Base-by-base conservation (phyloP, 2,888 invertebrate genomes). In the Mythimna pallens region DNA sequence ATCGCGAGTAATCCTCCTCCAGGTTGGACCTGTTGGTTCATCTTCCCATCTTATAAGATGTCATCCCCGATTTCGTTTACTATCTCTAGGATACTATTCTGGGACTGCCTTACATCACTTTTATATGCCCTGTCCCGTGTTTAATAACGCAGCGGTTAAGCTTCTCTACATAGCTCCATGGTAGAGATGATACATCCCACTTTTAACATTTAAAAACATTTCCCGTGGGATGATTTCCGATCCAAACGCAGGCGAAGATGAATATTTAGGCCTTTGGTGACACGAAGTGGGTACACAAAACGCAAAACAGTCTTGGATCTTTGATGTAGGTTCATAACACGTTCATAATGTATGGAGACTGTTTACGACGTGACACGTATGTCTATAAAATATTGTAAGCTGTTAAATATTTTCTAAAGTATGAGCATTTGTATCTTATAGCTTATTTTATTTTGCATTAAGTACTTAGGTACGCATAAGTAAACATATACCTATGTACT, bases 311-410 rank as follows among this genome's bases (percentile, higher is more conserved):
- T n/a, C 30, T 22, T 62, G 25, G 4, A 34, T n/a, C 30, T 22
- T 62, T n/a, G 4, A 34, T 14, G 20, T 61, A 40, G n/a, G 8
- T 55, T 25, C 59, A 25, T 25, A 47, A 36, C 61, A 40, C 17
- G 8, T 55, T 25, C 59, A 25, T 25, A 47, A 36, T 67, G 12
- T 62, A 50, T 47, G n/a, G 2, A 55, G 20, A 36, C 57, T 58
- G 57, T 78, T 69, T 67, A 78, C 67, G 61, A 68, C 61, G 36
- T 63, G 36, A 0, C 47, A 47, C 65, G 36, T 36, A 36, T 50
- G 43, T 12, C 69, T 30, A 59, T 69, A 50, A 66, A 74, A 64
- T 52, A 43, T 10, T 54, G 22, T 55, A 10, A 57, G 25, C 70
- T 58, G 67, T 68, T 52, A 55, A 70, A 67, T 57, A 12, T 30